Evolutionary conservation across 2,888 invertebrate species (phyloP), one percentile per base, ranked within the genome.

Genomic region (Plagodis pulveraria): DNA sequence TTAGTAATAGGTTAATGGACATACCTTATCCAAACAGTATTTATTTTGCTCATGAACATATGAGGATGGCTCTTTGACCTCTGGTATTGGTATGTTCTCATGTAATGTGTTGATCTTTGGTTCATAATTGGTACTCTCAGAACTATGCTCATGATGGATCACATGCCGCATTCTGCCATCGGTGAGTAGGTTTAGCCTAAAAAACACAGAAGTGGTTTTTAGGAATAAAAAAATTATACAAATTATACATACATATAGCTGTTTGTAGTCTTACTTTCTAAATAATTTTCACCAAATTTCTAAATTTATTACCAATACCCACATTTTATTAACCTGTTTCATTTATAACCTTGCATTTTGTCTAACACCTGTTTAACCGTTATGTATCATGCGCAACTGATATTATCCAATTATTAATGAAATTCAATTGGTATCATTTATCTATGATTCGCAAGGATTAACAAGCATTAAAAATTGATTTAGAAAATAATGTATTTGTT

Each of bases 21-120:
- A 11, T 36, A 96, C 96, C 93, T 96, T 96, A 78, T 97, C 97
- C 76, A 96, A 93, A 77, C 97, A 97, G 80, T 97, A 97, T 83
- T 96, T 95, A 44, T 96, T 95, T 65, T 94, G 95, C 12, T 93
- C 90, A 78, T 97, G 96, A 76, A 97, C 96, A 74, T 96, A 94
- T 62, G 94, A 95, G 5, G 94, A 81, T 52, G 94, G 87, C 78
- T 94, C 88, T 72, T 93, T 89, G 52, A 87, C 90, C 32, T 93
- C 93, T 73, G 89, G 89, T 63, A 91, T 85, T 22, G 77, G 65
- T 58, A 87, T 86, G 12, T 78, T 78, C 57, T 84, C 90, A 77
- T 88, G 84, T 63, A 89, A 84, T 52, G 80, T 72, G 56, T 79
- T 81, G 9, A 74, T 79, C 8, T 78, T 63, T 33, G 78, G 81